These are phyloP conservation scores for Penaeus chinensis DNA, from an alignment of 1,140 invertebrate species.

Conservation along the genomic window DNA sequence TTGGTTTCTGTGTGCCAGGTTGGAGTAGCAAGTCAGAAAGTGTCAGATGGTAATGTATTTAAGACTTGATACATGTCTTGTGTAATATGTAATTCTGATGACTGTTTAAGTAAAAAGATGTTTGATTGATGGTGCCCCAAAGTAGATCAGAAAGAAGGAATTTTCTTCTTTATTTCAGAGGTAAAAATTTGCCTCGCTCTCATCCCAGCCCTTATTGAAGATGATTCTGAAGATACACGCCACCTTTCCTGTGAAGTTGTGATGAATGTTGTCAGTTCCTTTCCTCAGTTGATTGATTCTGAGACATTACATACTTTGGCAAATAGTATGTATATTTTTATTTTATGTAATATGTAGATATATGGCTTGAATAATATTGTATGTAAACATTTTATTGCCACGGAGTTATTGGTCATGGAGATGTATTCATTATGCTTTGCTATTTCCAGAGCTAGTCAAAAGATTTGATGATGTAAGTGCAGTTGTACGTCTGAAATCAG, in stretches of 20 bases:
- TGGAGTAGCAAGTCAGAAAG: not conserved
- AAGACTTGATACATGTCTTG: not conserved
- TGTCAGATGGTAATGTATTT: conserved; percentile 12
- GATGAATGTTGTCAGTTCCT: not conserved
- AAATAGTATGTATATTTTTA: conserved; percentile 25
- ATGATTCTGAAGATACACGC: conserved; percentile 41
- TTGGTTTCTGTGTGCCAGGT: conserved; percentile 25
- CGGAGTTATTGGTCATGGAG: not conserved
- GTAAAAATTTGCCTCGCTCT: conserved; percentile 4
- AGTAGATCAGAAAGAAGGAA: not conserved
- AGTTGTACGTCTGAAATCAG: conserved; percentile 30
- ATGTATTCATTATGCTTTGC: not conserved
- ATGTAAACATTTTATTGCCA: not conserved
- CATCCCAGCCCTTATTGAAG: conserved; percentile 45
- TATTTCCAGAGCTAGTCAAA: conserved; percentile 37
- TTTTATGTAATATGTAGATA: not conserved
- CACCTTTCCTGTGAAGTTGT: conserved; percentile 25
- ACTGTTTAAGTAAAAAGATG: not conserved
- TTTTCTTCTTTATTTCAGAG: conserved; percentile 27
- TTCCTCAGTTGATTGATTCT: conserved; percentile 25
- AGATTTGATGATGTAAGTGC: conserved; percentile 41
- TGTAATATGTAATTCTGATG: too few relatives aligned
- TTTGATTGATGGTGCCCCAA: not conserved
- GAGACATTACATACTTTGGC: conserved; percentile 30
- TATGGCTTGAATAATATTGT: not conserved